Percentiles rank a stretch among this genome's conserved stretches.
Evolutionary conservation across 1,140 invertebrate genomes (phyloP).

Genomic region (Dinothrombium tinctorium): DNA sequence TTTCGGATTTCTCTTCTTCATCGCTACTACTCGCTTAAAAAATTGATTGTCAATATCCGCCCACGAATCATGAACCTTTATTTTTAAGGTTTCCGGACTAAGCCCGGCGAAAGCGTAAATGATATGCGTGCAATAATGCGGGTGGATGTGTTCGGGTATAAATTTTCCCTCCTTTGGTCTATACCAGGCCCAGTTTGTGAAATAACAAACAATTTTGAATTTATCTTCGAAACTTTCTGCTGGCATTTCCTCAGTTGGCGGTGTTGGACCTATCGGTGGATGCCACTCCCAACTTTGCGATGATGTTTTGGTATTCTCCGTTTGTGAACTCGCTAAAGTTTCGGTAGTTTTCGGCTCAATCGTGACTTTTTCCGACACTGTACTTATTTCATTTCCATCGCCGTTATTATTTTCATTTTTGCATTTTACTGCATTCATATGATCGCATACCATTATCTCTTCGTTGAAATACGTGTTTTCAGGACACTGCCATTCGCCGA

Average conservation of each 20-base stretch:
- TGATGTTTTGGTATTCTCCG: background rate
- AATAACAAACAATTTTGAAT: constrained; percentile 48
- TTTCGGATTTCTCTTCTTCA: constrained; percentile 41
- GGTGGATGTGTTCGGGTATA: constrained; percentile 72
- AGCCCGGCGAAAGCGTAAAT: constrained; percentile 75
- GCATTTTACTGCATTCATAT: background rate
- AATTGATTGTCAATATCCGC: constrained; percentile 56
- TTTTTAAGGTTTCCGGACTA: constrained; percentile 42
- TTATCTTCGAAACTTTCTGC: background rate
- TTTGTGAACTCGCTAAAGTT: background rate
- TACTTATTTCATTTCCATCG: background rate
- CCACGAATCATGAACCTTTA: constrained; percentile 57
- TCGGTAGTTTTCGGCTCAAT: background rate
- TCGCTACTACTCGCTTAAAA: constrained; percentile 36
- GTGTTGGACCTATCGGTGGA: background rate
- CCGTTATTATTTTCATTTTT: background rate
- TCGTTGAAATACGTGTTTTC: constrained; percentile 5
- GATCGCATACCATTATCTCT: constrained; percentile 7
- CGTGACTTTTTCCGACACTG: background rate
- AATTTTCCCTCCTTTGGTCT: constrained; percentile 59
- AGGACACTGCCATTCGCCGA: constrained; percentile 2
- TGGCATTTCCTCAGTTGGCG: background rate
- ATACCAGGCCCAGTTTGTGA: constrained; percentile 67
- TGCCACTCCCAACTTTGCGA: background rate
- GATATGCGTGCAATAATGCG: constrained; percentile 78